These are phyloP conservation scores for Odontomyia ornata DNA, from an alignment of 2,888 invertebrate species.

Conservation along the genomic window DNA sequence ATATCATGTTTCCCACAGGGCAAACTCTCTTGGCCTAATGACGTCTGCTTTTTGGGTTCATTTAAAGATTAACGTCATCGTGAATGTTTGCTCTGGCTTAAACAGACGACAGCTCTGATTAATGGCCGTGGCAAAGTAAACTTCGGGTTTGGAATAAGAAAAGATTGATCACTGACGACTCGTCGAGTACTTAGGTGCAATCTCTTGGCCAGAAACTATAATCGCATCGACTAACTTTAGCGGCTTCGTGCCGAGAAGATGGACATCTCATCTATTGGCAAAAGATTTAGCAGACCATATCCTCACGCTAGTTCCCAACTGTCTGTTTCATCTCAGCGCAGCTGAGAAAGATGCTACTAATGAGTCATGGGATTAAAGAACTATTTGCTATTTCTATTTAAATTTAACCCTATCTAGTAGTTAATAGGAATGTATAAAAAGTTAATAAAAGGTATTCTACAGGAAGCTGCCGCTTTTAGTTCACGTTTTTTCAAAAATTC, in stretches of 20 bases:
- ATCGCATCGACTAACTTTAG: neutral
- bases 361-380: slow-evolving; percentile 2
- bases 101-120: slow-evolving; percentile 41
- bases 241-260: neutral
- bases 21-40: slow-evolving; percentile 37
- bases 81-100: slow-evolving; percentile 37
- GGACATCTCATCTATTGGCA: neutral
- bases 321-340: neutral
- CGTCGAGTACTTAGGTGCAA: neutral
- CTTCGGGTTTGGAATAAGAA: neutral
- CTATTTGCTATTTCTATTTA: neutral
- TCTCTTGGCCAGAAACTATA: neutral
- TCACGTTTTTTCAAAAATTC: no score
- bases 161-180: slow-evolving; percentile 35
- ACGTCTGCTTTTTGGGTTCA: slow-evolving; percentile 36
- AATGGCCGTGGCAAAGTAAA: slow-evolving; percentile 25
- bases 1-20: slow-evolving; percentile 39
- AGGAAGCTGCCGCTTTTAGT: no score
- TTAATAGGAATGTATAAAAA: no score
- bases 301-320: neutral
- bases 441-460: neutral
- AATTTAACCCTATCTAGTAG: neutral
- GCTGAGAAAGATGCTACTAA: neutral
- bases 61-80: slow-evolving; percentile 39
- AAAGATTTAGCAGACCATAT: neutral